These are phyloP conservation scores for Erebia aethiops DNA, from an alignment of 2,888 invertebrate genomes.

Conservation along the genomic window DNA sequence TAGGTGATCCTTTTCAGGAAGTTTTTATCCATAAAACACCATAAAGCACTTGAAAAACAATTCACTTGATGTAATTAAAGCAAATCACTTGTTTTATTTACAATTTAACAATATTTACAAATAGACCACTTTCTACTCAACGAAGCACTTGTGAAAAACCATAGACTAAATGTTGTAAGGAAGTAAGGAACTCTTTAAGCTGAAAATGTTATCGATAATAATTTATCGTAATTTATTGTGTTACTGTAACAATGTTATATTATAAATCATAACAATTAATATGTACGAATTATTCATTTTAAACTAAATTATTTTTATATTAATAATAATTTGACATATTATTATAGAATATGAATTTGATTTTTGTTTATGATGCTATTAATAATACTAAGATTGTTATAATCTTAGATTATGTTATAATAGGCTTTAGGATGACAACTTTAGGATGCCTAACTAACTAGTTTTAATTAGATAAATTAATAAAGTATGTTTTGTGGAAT, in stretches of 20 bases:
- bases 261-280: too few relatives aligned
- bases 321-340: not conserved
- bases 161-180: slow-evolving; percentile 48
- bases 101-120: slow-evolving; percentile 74
- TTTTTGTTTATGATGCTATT: too few relatives aligned
- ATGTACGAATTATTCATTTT: not conserved
- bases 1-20: slow-evolving; percentile 42
- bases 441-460: too few relatives aligned
- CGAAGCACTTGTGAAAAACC: slow-evolving; percentile 59
- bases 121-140: slow-evolving; percentile 65
- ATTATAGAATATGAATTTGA: too few relatives aligned
- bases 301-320: not conserved
- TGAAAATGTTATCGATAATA: slow-evolving; percentile 5
- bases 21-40: slow-evolving; percentile 63
- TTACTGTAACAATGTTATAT: not conserved
- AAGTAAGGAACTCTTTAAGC: not conserved
- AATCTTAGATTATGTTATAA: too few relatives aligned
- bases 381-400: too few relatives aligned
- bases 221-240: not conserved
- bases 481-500: too few relatives aligned
- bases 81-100: slow-evolving; percentile 58
- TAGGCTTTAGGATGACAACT: too few relatives aligned
- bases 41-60: slow-evolving; percentile 45
- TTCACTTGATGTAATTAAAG: slow-evolving; percentile 45
- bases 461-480: too few relatives aligned